A percentile compares a stretch with the other conserved stretches of the same genome.
Evolutionary conservation across 2,888 invertebrate species (phyloP).

Genomic region (Heliothis peltigera): DNA sequence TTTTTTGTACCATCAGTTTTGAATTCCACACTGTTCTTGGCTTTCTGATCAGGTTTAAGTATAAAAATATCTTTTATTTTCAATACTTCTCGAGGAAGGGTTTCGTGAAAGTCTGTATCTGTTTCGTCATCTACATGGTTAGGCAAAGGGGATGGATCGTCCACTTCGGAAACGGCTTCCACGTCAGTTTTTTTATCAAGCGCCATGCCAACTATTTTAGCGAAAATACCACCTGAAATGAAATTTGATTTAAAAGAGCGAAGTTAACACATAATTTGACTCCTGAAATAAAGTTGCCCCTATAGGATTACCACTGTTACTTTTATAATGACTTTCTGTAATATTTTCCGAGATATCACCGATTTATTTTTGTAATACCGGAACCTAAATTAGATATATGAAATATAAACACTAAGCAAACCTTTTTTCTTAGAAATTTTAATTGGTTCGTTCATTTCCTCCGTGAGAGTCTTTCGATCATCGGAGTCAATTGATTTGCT

Average conservation of each 20-base stretch:
- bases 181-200: constrained; percentile 90
- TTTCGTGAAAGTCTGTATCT: constrained; percentile 93
- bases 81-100: constrained; percentile 91
- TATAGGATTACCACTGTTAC: no score
- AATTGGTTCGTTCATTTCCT: constrained; percentile 72
- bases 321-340: no score
- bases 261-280: no score
- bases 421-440: constrained; percentile 79
- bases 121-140: constrained; percentile 91
- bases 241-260: background rate
- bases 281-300: no score
- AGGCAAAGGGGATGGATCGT: constrained; percentile 73
- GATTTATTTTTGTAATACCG: no score
- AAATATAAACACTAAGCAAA: constrained; percentile 36
- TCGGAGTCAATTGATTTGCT: constrained; percentile 90
- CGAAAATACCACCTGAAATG: constrained; percentile 86
- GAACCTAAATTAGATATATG: background rate
- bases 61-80: constrained; percentile 87
- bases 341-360: no score
- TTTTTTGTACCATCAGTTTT: constrained; percentile 66
- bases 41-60: constrained; percentile 70
- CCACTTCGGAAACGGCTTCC: constrained; percentile 81
- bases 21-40: constrained; percentile 74
- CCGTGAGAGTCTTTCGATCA: constrained; percentile 77
- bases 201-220: constrained; percentile 90